A percentile compares a stretch with the other conserved stretches of the same genome.
Conservation (phyloP, 2,888 invertebrate species). For the Plagiodera versicolora region DNA sequence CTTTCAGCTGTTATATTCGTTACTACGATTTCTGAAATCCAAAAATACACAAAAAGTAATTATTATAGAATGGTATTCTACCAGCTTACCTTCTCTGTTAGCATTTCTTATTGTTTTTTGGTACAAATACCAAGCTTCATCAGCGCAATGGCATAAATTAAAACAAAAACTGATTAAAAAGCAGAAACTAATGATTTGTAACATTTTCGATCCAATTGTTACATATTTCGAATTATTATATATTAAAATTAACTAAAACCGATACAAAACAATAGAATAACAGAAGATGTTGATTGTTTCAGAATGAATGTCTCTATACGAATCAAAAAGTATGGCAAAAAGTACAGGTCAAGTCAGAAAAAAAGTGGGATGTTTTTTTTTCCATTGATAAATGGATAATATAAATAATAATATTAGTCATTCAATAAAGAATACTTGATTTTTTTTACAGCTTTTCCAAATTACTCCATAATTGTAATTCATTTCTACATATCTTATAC, state of each 20-base stretch:
- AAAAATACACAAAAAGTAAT: background rate
- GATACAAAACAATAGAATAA: background rate
- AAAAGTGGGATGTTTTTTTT: too few relatives aligned
- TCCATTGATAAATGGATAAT: too few relatives aligned
- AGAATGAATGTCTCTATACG: too few relatives aligned
- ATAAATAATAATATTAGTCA: too few relatives aligned
- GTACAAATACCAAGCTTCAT: conserved; percentile 47
- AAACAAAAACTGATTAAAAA: conserved; percentile 22
- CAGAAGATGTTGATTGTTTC: too few relatives aligned
- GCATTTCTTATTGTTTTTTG: conserved; percentile 47
- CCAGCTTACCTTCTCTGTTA: conserved; percentile 53
- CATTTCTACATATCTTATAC: too few relatives aligned
- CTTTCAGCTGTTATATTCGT: conserved; percentile 34
- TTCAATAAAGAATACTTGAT: too few relatives aligned
- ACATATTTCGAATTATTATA: background rate
- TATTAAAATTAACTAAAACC: conserved; percentile 4
- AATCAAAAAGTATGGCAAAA: too few relatives aligned
- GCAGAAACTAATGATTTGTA: conserved; percentile 20
- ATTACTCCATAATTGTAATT: too few relatives aligned
- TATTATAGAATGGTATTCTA: background rate
- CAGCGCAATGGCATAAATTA: conserved; percentile 22
- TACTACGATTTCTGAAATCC: conserved; percentile 37
- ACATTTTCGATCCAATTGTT: conserved; percentile 19
- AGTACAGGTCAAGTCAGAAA: too few relatives aligned
- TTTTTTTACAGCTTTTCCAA: too few relatives aligned